Percentiles rank a stretch among this genome's conserved stretches.
Conservation (phyloP, 2,113 vertebrate species). For the Rhineura floridana region DNA sequence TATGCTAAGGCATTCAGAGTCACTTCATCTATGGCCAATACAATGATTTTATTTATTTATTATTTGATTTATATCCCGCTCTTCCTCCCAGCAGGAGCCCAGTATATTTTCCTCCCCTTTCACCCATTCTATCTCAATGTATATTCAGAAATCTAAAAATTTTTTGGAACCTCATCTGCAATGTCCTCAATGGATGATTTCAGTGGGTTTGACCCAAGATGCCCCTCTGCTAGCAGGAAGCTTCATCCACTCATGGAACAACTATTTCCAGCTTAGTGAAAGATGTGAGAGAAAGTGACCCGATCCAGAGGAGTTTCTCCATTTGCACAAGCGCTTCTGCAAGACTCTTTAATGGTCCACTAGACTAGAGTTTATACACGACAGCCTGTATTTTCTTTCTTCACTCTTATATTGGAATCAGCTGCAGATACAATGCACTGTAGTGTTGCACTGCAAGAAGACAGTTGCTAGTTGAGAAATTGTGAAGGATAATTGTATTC, state of each 20-base stretch:
- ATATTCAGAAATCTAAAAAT: constrained; percentile 41
- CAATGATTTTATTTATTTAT: too few relatives aligned
- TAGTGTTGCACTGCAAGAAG: neutral
- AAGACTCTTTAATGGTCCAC: neutral
- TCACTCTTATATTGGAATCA: neutral
- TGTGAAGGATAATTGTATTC: too few relatives aligned
- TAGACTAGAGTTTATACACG: neutral
- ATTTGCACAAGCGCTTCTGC: neutral
- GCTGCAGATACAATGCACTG: too few relatives aligned
- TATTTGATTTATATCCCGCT: too few relatives aligned
- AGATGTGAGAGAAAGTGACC: neutral
- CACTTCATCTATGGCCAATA: constrained; percentile 59
- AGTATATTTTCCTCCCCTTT: constrained; percentile 47
- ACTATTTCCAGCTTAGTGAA: neutral
- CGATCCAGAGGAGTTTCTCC: neutral
- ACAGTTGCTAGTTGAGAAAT: too few relatives aligned
- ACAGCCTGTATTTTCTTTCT: neutral
- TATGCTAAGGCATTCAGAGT: constrained; percentile 48
- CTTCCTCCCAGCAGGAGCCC: too few relatives aligned
- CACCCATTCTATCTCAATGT: constrained; percentile 33
- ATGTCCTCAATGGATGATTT: neutral
- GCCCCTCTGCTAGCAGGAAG: neutral
- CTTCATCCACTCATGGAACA: neutral
- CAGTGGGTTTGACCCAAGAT: neutral
- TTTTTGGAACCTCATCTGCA: constrained; percentile 24